Percentiles rank a stretch among this genome's conserved stretches.
Conservation (phyloP, 2,888 invertebrate genomes). For the Yponomeuta cagnagella region DNA sequence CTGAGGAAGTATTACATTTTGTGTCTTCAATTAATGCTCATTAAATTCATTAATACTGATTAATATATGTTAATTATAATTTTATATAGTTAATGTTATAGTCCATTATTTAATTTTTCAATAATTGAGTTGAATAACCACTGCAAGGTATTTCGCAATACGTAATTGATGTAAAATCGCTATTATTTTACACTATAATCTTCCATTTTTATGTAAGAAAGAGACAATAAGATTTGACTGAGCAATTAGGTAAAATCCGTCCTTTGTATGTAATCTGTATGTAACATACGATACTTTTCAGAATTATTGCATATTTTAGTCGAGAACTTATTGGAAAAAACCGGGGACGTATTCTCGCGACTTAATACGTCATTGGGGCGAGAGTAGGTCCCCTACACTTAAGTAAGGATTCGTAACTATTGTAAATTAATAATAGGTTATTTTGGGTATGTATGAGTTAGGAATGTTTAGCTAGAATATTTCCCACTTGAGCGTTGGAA, state of each 20-base stretch:
- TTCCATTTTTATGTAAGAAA: slow-evolving; percentile 7
- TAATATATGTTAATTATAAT: slow-evolving; percentile 34
- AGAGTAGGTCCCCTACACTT: slow-evolving; percentile 4
- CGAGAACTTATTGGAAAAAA: background rate
- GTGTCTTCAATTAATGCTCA: slow-evolving; percentile 55
- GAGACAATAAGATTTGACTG: slow-evolving; percentile 28
- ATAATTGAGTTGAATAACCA: slow-evolving; percentile 20
- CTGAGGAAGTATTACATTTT: slow-evolving; percentile 32
- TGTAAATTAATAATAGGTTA: slow-evolving; percentile 35
- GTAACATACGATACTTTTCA: slow-evolving; percentile 27
- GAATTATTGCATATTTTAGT: background rate
- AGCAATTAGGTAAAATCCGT: slow-evolving; percentile 34
- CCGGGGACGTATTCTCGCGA: background rate
- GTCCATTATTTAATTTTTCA: slow-evolving; percentile 25
- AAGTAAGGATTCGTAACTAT: slow-evolving; percentile 22
- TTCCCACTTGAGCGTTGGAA: slow-evolving; percentile 41
- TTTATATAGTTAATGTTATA: slow-evolving; percentile 25
- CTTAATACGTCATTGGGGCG: background rate
- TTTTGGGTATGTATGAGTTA: slow-evolving; percentile 18
- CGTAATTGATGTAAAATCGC: slow-evolving; percentile 13
- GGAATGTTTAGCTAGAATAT: slow-evolving; percentile 39
- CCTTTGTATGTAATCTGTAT: slow-evolving; percentile 29
- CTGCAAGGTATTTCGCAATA: slow-evolving; percentile 23
- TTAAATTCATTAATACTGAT: slow-evolving; percentile 30
- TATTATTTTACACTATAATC: slow-evolving; percentile 9